phyloP scores from a whole-genome alignment of 2,113 vertebrate genomes.

The Felis catus region F.catus_Fca126_mat1.0 CM031414.1:121851001-121851500 shows the following conservation, averaged over 20 bases:
- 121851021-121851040: background rate
- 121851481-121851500: conserved; percentile 7
- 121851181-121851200: background rate
- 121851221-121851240: background rate
- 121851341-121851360: background rate
- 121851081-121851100: accelerated
- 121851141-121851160: background rate
- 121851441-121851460: conserved; percentile 20
- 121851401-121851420: background rate
- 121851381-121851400: too few species aligned
- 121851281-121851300: accelerated
- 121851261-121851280: background rate
- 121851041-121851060: background rate
- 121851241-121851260: background rate
- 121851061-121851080: background rate
- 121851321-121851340: background rate
- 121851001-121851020: background rate
- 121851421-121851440: background rate
- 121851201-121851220: background rate
- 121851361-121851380: background rate
- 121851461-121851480: conserved; percentile 5
- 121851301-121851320: background rate
- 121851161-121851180: background rate
- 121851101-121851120: background rate
- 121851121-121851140: background rate